Percentiles rank a stretch among this genome's conserved stretches.
Evolutionary conservation across 2,888 invertebrate species (phyloP).

Genomic region (Pseudoips prasinana): DNA sequence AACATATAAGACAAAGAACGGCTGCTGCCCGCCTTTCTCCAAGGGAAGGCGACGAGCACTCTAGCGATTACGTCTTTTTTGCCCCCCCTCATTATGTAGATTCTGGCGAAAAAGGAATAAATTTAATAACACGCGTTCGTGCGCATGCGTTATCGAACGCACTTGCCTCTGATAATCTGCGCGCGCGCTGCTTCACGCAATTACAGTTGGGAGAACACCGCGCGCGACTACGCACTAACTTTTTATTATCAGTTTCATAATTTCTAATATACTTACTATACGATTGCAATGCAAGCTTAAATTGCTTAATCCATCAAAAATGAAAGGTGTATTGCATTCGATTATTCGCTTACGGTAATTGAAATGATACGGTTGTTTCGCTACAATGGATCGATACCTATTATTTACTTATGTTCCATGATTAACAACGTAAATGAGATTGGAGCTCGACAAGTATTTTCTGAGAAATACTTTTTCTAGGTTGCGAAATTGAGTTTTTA

Average conservation of each 20-base stretch:
- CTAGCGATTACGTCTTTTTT: constrained; percentile 76
- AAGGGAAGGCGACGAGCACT: constrained; percentile 68
- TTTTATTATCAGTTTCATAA: constrained; percentile 60
- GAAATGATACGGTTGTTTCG: constrained; percentile 62
- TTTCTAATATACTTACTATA: constrained; percentile 45
- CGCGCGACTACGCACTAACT: constrained; percentile 9
- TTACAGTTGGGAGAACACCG: constrained; percentile 48
- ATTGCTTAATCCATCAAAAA: constrained; percentile 70
- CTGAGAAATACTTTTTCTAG: constrained; percentile 23
- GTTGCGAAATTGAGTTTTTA: constrained; percentile 19
- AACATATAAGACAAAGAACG: constrained; percentile 56
- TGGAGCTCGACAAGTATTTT: constrained; percentile 39
- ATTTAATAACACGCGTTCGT: constrained; percentile 81
- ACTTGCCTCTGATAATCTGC: constrained; percentile 81
- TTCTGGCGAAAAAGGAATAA: constrained; percentile 80
- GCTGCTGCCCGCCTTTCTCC: constrained; percentile 67
- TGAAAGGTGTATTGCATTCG: constrained; percentile 52
- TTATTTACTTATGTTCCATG: constrained; percentile 46
- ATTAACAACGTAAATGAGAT: constrained; percentile 44
- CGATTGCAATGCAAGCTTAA: constrained; percentile 45
- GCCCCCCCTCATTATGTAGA: constrained; percentile 80
- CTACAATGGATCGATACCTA: constrained; percentile 50
- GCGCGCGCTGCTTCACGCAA: constrained; percentile 65
- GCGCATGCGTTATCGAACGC: constrained; percentile 80
- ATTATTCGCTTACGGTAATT: constrained; percentile 61